Evolutionary conservation across 92 coral and sea anemone genomes (phyloP).

Genomic region (Paramuricea clavata): DNA sequence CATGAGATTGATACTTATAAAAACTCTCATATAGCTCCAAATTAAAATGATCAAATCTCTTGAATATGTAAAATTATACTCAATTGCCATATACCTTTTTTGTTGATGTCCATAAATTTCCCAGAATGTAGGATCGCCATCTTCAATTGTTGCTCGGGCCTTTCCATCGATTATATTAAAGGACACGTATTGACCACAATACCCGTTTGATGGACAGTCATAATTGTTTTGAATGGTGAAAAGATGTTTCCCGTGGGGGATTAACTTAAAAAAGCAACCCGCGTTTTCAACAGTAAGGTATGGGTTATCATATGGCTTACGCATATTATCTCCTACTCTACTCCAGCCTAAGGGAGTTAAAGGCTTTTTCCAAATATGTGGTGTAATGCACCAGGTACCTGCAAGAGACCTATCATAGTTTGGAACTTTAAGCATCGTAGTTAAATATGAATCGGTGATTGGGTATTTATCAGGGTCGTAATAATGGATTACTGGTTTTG

Average conservation of each 20-base stretch:
- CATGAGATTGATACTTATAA: too few relatives aligned
- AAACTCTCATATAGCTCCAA: too few relatives aligned
- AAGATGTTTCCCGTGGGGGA: slow-evolving; percentile 60
- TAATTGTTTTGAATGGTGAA: slow-evolving; percentile 56
- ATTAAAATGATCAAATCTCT: too few relatives aligned
- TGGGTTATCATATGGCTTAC: too few relatives aligned
- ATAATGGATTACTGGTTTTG: slow-evolving; percentile 26
- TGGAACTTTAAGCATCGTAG: slow-evolving; percentile 33
- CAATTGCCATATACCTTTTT: too few relatives aligned
- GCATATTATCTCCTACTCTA: not conserved
- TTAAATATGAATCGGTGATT: slow-evolving; percentile 46
- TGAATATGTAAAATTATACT: too few relatives aligned
- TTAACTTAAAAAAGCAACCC: slow-evolving; percentile 48
- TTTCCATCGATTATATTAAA: too few relatives aligned
- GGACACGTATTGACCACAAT: slow-evolving; percentile 9
- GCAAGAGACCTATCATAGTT: slow-evolving; percentile 55
- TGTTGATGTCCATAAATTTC: not conserved
- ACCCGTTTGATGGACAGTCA: not conserved
- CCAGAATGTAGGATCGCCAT: slow-evolving; percentile 33
- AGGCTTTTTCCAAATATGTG: not conserved
- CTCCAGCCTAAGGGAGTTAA: too few relatives aligned
- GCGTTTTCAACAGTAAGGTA: too few relatives aligned
- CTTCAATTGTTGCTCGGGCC: not conserved
- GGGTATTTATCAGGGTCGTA: slow-evolving; percentile 62
- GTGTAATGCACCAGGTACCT: slow-evolving; percentile 33